These are phyloP conservation scores for Poeciliopsis paucimaculata DNA, from an alignment of 2,797 vertebrate species.

Conservation along the genomic window DNA sequence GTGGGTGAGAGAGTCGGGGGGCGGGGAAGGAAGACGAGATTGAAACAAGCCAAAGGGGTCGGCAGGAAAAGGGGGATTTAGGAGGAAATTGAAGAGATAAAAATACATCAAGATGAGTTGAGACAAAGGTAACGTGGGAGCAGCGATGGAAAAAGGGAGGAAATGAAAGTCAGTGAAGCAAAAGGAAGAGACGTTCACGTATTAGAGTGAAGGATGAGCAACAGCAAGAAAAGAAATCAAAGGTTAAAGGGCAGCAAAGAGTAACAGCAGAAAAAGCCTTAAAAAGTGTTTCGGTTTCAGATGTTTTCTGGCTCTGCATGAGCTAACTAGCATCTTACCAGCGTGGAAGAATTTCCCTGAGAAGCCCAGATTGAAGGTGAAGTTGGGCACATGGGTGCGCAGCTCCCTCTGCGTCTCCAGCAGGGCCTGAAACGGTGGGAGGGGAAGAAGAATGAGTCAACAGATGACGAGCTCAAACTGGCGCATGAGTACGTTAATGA, in stretches of 20 bases:
- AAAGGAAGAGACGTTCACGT: slow-evolving; percentile 29
- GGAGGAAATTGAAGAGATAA: slow-evolving; percentile 43
- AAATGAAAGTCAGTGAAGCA: slow-evolving; percentile 44
- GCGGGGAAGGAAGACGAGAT: neutral
- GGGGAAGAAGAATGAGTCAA: slow-evolving; percentile 40
- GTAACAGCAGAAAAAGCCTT: slow-evolving; percentile 4
- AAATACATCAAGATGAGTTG: slow-evolving; percentile 31
- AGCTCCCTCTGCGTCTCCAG: slow-evolving; percentile 93
- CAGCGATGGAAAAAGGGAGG: slow-evolving; percentile 43
- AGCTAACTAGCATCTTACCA: slow-evolving; percentile 79
- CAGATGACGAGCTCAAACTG: slow-evolving; percentile 28
- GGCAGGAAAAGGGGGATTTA: slow-evolving; percentile 6
- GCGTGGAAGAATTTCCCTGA: slow-evolving; percentile 99
- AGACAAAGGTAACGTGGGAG: slow-evolving; percentile 33
- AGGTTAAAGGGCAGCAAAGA: neutral
- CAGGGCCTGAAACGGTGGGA: slow-evolving; percentile 84
- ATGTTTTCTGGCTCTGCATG: neutral
- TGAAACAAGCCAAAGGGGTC: neutral
- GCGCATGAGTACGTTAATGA: slow-evolving; percentile 52
- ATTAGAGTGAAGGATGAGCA: slow-evolving; percentile 24
- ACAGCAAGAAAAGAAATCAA: slow-evolving; percentile 4
- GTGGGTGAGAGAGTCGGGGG: neutral
- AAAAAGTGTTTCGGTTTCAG: neutral
- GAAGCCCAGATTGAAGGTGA: slow-evolving; percentile 99
- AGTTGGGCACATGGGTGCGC: slow-evolving; percentile 93